Conservation (phyloP, 1,140 invertebrate species). For the Paraescarpia echinospica region DNA sequence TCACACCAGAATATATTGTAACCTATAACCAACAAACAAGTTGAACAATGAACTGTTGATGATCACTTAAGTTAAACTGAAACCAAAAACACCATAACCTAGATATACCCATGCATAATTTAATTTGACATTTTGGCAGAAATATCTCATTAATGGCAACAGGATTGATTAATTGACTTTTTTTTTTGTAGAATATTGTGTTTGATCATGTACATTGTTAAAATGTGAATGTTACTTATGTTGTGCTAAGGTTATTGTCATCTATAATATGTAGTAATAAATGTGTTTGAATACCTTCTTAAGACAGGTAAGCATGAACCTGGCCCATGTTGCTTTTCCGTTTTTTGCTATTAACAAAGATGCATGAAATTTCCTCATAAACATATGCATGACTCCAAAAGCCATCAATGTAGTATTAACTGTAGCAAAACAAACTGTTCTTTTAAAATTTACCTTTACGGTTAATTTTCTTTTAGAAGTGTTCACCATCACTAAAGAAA, state of each 20-base stretch:
- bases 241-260: neutral
- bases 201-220: neutral
- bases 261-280: too few species aligned
- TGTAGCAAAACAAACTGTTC: neutral
- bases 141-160: neutral
- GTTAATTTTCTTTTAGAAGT: constrained; percentile 6
- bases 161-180: neutral
- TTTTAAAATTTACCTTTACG: neutral
- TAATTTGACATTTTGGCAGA: neutral
- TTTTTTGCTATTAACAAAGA: neutral
- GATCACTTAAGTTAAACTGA: neutral
- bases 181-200: neutral
- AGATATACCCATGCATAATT: neutral
- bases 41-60: neutral
- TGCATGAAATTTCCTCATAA: neutral
- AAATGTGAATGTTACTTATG: neutral
- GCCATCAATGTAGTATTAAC: neutral
- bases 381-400: neutral
- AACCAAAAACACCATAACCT: neutral
- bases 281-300: neutral
- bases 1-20: neutral
- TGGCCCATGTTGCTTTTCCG: neutral
- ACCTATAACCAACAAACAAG: neutral
- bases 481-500: neutral
- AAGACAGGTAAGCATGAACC: neutral